These are phyloP conservation scores for Tenebrosternarchus preto DNA, from an alignment of 2,113 vertebrate genomes.

Conservation along the genomic window DNA sequence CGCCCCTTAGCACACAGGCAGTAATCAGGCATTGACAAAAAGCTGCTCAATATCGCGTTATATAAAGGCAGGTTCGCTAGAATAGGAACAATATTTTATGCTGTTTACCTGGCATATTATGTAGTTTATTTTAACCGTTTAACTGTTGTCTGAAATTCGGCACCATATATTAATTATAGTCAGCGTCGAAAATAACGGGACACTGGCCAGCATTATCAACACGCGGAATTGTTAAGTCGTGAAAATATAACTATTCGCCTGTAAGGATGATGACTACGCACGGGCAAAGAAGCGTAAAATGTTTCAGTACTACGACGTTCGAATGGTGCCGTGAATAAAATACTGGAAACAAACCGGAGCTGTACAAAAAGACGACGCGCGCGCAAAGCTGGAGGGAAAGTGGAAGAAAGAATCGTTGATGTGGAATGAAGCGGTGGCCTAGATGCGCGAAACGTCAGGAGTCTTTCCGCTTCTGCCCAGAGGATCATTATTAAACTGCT, in stretches of 20 bases:
- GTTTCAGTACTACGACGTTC: neutral
- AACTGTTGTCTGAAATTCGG: neutral
- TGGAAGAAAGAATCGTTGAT: slow-evolving; percentile 57
- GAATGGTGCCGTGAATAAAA: neutral
- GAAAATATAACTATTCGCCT: slow-evolving; percentile 31
- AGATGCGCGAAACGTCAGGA: slow-evolving; percentile 63
- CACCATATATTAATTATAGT: neutral
- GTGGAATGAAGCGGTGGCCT: slow-evolving; percentile 59
- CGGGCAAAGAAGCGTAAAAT: slow-evolving; percentile 16
- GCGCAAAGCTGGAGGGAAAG: slow-evolving; percentile 45
- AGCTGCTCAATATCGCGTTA: slow-evolving; percentile 8
- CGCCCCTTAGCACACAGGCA: slow-evolving; percentile 32
- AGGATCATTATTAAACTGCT: slow-evolving; percentile 45
- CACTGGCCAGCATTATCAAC: slow-evolving; percentile 8
- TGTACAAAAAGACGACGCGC: slow-evolving; percentile 50
- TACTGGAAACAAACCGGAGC: slow-evolving; percentile 9
- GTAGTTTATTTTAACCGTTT: neutral
- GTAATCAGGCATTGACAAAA: slow-evolving; percentile 25
- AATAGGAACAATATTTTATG: too few species aligned
- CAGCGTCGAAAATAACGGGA: slow-evolving; percentile 32
- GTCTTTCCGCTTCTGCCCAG: slow-evolving; percentile 55
- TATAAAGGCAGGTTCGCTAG: neutral
- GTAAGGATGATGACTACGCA: slow-evolving; percentile 42
- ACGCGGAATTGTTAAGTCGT: slow-evolving; percentile 19
- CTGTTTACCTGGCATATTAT: neutral